These are phyloP conservation scores for Trichonephila inaurata DNA, from an alignment of 1,140 invertebrate genomes.

Conservation along the genomic window DNA sequence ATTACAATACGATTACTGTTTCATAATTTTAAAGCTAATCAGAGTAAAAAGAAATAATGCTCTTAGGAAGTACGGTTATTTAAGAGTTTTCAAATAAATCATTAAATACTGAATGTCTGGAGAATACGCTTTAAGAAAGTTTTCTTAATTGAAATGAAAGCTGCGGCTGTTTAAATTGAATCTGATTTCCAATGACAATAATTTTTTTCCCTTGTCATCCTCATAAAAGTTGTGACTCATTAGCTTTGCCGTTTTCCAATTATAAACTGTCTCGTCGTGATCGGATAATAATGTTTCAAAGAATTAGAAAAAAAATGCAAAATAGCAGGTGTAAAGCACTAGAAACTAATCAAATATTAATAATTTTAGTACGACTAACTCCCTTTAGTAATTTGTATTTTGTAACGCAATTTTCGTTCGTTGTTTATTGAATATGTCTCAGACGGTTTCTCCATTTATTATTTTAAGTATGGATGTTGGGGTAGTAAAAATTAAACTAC, in stretches of 20 bases:
- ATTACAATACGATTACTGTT: too few species aligned
- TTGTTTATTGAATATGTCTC: not conserved
- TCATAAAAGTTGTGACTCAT: not conserved
- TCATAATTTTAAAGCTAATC: too few species aligned
- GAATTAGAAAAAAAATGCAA: not conserved
- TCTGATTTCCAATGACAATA: not conserved
- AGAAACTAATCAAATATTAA: constrained; percentile 49
- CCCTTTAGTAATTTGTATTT: not conserved
- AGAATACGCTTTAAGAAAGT: not conserved
- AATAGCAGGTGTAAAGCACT: not conserved
- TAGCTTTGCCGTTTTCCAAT: not conserved
- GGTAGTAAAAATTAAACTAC: too few species aligned
- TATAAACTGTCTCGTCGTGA: not conserved
- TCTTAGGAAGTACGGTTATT: not conserved
- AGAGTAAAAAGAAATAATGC: not conserved
- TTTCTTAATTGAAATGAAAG: constrained; percentile 25
- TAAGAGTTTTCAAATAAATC: not conserved
- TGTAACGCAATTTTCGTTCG: not conserved
- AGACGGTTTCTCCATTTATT: not conserved
- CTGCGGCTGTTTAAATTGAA: not conserved
- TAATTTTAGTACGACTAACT: not conserved
- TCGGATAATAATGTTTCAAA: not conserved
- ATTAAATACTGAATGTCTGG: not conserved
- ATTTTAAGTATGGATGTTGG: not conserved
- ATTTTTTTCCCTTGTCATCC: not conserved